Evolutionary conservation across 2,113 vertebrate species (phyloP), one percentile per base, ranked within the genome.

Genomic region (Psettodes erumei): DNA sequence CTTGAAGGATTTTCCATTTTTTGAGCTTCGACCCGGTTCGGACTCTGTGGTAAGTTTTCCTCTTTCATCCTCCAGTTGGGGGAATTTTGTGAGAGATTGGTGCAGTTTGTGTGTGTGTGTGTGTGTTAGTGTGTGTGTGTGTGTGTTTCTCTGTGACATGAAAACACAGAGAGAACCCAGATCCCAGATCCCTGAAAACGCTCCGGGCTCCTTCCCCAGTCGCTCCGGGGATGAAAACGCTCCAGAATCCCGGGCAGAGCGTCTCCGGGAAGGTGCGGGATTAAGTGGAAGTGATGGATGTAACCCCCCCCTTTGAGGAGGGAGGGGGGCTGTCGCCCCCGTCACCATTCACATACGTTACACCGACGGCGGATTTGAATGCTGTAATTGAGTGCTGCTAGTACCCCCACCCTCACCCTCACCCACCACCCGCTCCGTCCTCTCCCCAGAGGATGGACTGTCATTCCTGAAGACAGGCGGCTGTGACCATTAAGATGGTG

Each of bases 321-420:
- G 50, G 32, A 69, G 85, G 58, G 67, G 50, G 32, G 45, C 83
- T 82, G 89, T 85, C 81, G 25, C 67, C 60, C 53, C 73, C 1
- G 55, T 78, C 76, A 68, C 51, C 2, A 51, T 47, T 82, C 82
- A 67, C 84, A 82, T 83, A 50, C 74, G 84, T 64, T 76, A 63
- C 19, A 58, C 15, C 63, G 12, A 76, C 58, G 79, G 66, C 73
- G 43, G 88, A 91, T 89, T 83, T 90, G 88, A 89, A 82, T 60
- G 88, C 75, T 64, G 68, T 89, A 91, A 91, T 86, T 86, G 89
- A 88, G 87, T 12, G 4, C 79, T 30, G 54, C 5, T 8, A 25
- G 21, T 13, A 8, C 38, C 5, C 10, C 10, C 38, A n/a, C n/a
- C n/a, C n/a, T n/a, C n/a, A n/a, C n/a, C n/a, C n/a, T n/a, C n/a